phyloP scores from a whole-genome alignment of 1,140 invertebrate genomes.

The Ceratina australensis region DNA sequence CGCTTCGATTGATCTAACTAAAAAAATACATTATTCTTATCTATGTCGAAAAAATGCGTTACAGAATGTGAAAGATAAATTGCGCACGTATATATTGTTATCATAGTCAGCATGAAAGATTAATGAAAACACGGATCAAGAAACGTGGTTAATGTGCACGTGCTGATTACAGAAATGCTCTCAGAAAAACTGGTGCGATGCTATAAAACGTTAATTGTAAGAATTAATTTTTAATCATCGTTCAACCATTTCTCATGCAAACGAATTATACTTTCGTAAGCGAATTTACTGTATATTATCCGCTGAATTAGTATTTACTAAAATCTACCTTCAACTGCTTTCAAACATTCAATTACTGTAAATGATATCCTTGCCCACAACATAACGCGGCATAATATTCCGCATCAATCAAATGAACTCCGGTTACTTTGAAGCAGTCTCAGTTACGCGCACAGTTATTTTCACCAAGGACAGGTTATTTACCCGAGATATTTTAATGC shows the following conservation, averaged over 20 bases:
- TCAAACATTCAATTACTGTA: background rate
- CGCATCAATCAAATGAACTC: background rate
- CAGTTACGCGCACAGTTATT: conserved; percentile 23
- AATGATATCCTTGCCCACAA: background rate
- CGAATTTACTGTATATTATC: no score
- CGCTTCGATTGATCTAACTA: conserved; percentile 17
- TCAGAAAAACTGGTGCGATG: background rate
- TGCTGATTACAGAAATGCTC: background rate
- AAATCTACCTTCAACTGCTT: background rate
- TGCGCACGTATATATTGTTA: background rate
- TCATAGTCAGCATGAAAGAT: background rate
- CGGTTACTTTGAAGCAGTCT: background rate
- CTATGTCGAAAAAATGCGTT: background rate
- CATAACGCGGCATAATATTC: background rate
- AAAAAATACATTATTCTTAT: background rate
- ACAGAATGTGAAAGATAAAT: no score
- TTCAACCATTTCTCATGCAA: background rate
- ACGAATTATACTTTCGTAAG: no score
- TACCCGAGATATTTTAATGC: conserved; percentile 36
- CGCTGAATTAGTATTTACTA: no score
- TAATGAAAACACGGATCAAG: background rate
- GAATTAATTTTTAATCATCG: conserved; percentile 1
- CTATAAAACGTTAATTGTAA: background rate
- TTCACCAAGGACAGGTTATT: conserved; percentile 34
- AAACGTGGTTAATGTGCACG: no score